phyloP scores from a whole-genome alignment of 2,113 vertebrate species.

The Podilymbus podiceps region DNA sequence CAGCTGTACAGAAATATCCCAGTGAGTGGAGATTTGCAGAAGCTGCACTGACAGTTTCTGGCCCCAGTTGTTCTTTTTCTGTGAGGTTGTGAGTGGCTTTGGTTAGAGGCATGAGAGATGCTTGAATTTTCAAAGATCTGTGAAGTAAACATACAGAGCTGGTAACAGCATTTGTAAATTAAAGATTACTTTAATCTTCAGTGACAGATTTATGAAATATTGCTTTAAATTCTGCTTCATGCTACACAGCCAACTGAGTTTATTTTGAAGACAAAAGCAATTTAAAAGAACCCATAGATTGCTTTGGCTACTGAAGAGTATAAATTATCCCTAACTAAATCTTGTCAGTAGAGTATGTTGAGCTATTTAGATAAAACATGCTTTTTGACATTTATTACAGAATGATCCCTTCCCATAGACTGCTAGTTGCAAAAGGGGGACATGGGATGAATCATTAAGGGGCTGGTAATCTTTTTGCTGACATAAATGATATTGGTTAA shows the following conservation, averaged over 20 bases:
- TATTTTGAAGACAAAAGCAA: conserved; percentile 77
- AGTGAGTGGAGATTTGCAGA: not conserved
- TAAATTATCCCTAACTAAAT: conserved; percentile 72
- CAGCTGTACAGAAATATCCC: not conserved
- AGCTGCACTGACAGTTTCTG: not conserved
- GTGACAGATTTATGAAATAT: conserved; percentile 75
- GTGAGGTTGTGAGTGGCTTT: not conserved
- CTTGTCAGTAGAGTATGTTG: conserved; percentile 62
- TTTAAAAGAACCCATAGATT: conserved; percentile 71
- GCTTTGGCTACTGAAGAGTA: conserved; percentile 60
- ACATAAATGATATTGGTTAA: conserved; percentile 26
- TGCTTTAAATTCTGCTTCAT: conserved; percentile 69
- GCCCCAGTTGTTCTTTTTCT: not conserved
- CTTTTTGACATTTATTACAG: conserved; percentile 73
- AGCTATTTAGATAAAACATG: conserved; percentile 74
- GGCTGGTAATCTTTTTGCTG: conserved; percentile 52
- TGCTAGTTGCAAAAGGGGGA: conserved; percentile 13
- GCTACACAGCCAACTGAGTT: conserved; percentile 71
- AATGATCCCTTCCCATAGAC: conserved; percentile 57
- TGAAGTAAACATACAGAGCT: conserved; percentile 44
- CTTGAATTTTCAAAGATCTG: conserved; percentile 52
- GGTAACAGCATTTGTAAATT: conserved; percentile 71
- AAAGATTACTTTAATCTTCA: conserved; percentile 74
- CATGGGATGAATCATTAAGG: conserved; percentile 54
- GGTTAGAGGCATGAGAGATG: not conserved